Conservation (phyloP, 2,797 vertebrate genomes). For the Pangasius mekongensis region DNA sequence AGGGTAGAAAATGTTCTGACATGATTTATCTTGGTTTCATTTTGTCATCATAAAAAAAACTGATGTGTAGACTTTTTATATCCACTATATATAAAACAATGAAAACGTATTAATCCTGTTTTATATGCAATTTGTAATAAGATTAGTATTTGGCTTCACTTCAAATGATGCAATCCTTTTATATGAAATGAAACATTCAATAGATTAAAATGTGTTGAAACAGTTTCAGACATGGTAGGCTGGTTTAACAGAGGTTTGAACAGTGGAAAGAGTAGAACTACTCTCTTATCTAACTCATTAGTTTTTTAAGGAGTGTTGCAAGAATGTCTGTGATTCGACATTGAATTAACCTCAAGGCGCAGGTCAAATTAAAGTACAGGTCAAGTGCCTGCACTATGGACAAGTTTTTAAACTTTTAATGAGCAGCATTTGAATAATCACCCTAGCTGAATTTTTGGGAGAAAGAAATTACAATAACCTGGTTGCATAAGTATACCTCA, state of each 20-base stretch:
- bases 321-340: slow-evolving; percentile 17
- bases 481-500: not conserved
- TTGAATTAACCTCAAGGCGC: slow-evolving; percentile 27
- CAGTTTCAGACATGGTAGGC: not conserved
- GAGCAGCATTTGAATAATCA: not conserved
- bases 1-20: not conserved
- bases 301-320: not conserved
- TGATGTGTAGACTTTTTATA: not conserved
- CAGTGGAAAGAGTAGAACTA: not conserved
- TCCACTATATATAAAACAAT: not conserved
- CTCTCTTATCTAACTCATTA: not conserved
- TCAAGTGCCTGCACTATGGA: slow-evolving; percentile 23
- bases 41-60: not conserved
- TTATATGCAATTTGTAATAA: not conserved
- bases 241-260: slow-evolving; percentile 14
- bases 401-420: slow-evolving; percentile 31
- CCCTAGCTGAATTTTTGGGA: not conserved
- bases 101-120: not conserved
- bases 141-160: not conserved
- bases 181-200: not conserved
- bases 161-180: not conserved
- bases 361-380: slow-evolving; percentile 10
- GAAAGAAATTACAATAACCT: not conserved
- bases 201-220: not conserved
- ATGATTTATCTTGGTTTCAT: not conserved